Evolutionary conservation across 2,113 vertebrate genomes (phyloP).

Genomic region (Sigmodon hispidus): DNA sequence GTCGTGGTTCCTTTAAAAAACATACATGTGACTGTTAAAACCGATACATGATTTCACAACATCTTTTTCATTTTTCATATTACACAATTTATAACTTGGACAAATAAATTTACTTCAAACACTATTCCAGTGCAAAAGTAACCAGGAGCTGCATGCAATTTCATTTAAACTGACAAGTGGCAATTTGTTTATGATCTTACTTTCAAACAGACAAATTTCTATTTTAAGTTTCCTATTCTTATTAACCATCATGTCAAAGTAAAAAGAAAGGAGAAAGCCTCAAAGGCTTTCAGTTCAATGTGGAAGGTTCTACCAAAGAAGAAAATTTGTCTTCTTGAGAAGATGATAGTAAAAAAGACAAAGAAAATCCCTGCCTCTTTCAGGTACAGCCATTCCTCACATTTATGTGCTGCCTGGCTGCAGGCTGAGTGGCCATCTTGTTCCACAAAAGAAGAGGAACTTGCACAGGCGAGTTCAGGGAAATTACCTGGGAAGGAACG

Average conservation of each 20-base stretch:
- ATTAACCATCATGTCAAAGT: background rate
- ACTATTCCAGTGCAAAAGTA: slow-evolving; percentile 4
- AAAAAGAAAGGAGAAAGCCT: background rate
- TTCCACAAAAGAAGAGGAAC: background rate
- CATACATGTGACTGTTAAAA: slow-evolving; percentile 45
- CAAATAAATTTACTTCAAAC: slow-evolving; percentile 3
- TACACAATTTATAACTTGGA: slow-evolving; percentile 10
- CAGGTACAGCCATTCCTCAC: background rate
- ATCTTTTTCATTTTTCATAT: slow-evolving; percentile 12
- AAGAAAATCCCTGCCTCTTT: background rate
- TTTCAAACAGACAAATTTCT: background rate
- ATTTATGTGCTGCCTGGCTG: background rate
- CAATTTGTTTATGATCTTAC: background rate
- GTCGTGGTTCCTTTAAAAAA: slow-evolving; percentile 93
- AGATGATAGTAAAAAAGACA: background rate
- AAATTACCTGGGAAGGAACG: slow-evolving; percentile 40
- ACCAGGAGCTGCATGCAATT: background rate
- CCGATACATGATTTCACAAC: slow-evolving; percentile 22
- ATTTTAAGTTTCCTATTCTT: background rate
- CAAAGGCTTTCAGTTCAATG: slow-evolving; percentile 16
- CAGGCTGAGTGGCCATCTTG: background rate
- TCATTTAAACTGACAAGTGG: slow-evolving; percentile 23
- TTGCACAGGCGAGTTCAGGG: background rate
- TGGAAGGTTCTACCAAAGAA: background rate
- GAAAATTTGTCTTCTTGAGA: background rate